phyloP scores from a whole-genome alignment of 2,888 invertebrate species.

The Acanthopleura granulata region DNA sequence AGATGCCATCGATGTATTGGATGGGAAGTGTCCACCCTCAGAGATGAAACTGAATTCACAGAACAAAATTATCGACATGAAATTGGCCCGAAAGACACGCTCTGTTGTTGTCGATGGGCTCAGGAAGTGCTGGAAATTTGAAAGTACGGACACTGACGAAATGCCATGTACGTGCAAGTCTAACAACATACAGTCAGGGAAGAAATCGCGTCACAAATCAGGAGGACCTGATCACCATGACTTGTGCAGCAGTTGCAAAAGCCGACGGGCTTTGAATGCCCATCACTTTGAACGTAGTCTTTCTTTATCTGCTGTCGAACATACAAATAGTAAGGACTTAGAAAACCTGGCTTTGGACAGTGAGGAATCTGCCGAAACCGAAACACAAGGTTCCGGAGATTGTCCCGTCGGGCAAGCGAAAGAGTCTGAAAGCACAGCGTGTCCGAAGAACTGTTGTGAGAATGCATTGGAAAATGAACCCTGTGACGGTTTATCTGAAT shows the following conservation, averaged over 20 bases:
- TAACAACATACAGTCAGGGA: neutral
- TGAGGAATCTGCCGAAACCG: neutral
- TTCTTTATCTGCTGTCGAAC: slow-evolving; percentile 48
- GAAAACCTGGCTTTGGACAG: neutral
- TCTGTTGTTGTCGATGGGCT: slow-evolving; percentile 7
- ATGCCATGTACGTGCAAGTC: slow-evolving; percentile 6
- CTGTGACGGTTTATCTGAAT: neutral
- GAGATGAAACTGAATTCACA: neutral
- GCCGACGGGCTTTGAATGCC: no score
- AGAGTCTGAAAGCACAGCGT: neutral
- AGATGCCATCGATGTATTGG: neutral
- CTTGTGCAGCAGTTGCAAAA: neutral
- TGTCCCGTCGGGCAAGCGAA: neutral
- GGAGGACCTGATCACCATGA: neutral
- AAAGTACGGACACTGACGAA: neutral
- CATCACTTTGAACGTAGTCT: slow-evolving; percentile 41
- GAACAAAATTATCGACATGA: slow-evolving; percentile 2
- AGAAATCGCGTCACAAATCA: slow-evolving; percentile 12
- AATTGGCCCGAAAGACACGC: slow-evolving; percentile 1
- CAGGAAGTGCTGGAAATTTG: slow-evolving; percentile 9
- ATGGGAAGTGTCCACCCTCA: neutral
- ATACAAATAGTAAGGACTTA: slow-evolving; percentile 28
- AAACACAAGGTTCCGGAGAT: neutral
- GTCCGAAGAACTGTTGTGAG: no score
- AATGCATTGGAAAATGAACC: neutral